Percentiles rank a stretch among this genome's conserved stretches.
Conservation (phyloP, 2,797 vertebrate genomes). For the Salmo trutta region DNA sequence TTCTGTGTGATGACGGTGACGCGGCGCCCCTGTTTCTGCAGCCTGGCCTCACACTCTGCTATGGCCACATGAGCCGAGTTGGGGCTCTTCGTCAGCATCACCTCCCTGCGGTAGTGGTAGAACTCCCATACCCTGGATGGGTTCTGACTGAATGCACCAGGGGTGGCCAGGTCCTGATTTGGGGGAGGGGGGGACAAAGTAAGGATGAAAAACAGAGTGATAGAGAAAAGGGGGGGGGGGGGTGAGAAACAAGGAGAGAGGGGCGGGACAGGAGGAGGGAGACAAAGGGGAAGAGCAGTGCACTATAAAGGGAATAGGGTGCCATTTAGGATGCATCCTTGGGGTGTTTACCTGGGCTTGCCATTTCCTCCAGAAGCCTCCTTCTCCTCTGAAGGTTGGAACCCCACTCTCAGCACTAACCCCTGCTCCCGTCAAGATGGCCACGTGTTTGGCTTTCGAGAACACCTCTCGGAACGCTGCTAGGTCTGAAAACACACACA, state of each 20-base stretch:
- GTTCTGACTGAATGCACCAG: slow-evolving; percentile 85
- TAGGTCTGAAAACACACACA: slow-evolving; percentile 72
- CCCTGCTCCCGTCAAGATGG: slow-evolving; percentile 89
- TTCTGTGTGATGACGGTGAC: slow-evolving; percentile 93
- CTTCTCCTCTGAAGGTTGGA: slow-evolving; percentile 87
- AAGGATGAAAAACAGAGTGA: neutral
- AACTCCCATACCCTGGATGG: slow-evolving; percentile 96
- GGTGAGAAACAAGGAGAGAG: neutral
- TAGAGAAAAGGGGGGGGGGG: neutral
- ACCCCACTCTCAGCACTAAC: slow-evolving; percentile 95
- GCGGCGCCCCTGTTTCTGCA: slow-evolving; percentile 82
- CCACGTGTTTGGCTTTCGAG: slow-evolving; percentile 86
- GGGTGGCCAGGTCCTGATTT: slow-evolving; percentile 85
- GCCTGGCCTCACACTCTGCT: slow-evolving; percentile 85
- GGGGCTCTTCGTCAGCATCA: slow-evolving; percentile 86
- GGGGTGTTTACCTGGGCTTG: slow-evolving; percentile 82
- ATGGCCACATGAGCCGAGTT: slow-evolving; percentile 89
- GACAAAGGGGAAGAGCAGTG: neutral
- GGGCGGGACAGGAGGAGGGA: neutral
- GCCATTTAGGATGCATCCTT: neutral
- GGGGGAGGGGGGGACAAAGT: neutral
- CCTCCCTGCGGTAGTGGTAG: slow-evolving; percentile 92
- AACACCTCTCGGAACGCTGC: slow-evolving; percentile 87
- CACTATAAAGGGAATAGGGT: neutral
- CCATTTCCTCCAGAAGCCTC: slow-evolving; percentile 97